Percentiles rank a stretch among this genome's conserved stretches.
Conservation (phyloP, 2,113 vertebrate species). For the Pollachius pollachius region DNA sequence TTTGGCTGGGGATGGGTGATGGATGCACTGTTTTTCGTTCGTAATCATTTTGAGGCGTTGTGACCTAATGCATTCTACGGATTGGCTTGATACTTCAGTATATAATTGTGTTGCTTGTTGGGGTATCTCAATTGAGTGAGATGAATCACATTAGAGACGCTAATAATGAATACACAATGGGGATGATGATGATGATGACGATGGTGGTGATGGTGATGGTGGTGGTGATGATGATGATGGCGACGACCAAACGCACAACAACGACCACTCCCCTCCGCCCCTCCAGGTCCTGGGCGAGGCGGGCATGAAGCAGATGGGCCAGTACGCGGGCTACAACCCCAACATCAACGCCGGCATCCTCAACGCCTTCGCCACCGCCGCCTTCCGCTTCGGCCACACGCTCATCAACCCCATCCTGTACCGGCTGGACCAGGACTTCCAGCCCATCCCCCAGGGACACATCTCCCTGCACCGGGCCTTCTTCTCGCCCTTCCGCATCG, state of each 20-base stretch:
- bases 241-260: not conserved
- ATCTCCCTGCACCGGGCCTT: constrained; percentile 95
- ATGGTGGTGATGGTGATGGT: not conserved
- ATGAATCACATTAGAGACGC: too few species aligned
- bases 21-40: too few species aligned
- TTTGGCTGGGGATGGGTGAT: too few species aligned
- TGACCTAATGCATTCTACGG: too few species aligned
- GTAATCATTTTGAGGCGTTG: too few species aligned
- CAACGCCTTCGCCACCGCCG: constrained; percentile 93
- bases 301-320: constrained; percentile 86
- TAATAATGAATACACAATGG: too few species aligned
- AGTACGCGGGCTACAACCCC: constrained; percentile 88
- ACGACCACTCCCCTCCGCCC: not conserved
- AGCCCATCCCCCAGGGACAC: constrained; percentile 88
- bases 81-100: too few species aligned
- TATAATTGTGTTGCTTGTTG: too few species aligned
- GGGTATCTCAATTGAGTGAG: too few species aligned
- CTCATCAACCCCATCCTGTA: constrained; percentile 93
- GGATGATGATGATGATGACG: not conserved
- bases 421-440: constrained; percentile 86
- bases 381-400: constrained; percentile 97
- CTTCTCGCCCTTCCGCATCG: constrained; percentile 95
- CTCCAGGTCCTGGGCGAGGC: constrained; percentile 85
- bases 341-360: constrained; percentile 88
- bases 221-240: not conserved